These are phyloP conservation scores for Acinonyx jubatus DNA, from an alignment of 2,113 vertebrate species.

Conservation along the genomic window DNA sequence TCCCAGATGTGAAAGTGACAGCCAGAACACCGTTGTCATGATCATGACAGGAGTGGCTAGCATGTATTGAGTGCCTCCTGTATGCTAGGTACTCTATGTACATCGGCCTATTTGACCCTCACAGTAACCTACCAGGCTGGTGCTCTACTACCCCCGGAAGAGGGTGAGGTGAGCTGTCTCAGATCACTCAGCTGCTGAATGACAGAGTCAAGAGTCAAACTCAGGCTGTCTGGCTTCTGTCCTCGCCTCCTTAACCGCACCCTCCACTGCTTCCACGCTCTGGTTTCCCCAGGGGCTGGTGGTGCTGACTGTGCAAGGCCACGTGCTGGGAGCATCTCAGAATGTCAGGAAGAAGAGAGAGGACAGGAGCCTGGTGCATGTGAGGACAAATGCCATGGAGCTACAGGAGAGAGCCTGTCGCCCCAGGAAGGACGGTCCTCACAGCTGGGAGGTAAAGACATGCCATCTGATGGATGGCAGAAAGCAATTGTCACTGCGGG, in stretches of 20 bases:
- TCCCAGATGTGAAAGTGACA: background rate
- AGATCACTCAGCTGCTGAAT: background rate
- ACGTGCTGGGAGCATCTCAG: background rate
- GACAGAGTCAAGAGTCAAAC: background rate
- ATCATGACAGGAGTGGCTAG: rapidly evolving
- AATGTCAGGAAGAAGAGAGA: background rate
- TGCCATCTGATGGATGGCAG: background rate
- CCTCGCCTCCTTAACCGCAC: background rate
- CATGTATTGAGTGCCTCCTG: background rate
- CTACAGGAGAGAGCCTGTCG: background rate
- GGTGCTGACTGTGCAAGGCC: background rate
- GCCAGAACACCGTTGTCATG: rapidly evolving
- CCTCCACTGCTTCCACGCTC: background rate
- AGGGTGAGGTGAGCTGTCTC: background rate
- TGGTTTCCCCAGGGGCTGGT: rapidly evolving
- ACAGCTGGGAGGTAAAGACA: background rate
- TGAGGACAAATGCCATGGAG: rapidly evolving
- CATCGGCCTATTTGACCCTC: background rate
- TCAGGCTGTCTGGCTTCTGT: background rate
- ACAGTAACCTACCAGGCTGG: background rate
- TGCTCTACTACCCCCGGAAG: background rate
- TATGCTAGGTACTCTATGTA: rapidly evolving
- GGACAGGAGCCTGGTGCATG: background rate
- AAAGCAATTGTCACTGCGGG: background rate
- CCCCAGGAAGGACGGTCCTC: background rate